Conservation (phyloP, 2,797 vertebrate species). For the Aphelocoma californica region DNA sequence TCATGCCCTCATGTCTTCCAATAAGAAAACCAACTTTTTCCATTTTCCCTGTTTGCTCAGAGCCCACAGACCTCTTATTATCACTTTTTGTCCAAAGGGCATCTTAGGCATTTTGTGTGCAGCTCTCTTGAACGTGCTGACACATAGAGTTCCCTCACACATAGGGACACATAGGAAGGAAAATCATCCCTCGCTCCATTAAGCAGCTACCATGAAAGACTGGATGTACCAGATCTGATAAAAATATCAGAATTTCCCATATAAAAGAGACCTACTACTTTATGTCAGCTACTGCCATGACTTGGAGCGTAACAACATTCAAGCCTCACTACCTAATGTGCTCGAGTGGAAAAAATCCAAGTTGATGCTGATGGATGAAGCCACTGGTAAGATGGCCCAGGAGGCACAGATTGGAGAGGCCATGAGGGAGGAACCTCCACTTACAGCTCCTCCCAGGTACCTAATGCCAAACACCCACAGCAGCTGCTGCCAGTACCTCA, state of each 20-base stretch:
- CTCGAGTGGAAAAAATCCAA: background rate
- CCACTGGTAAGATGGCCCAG: background rate
- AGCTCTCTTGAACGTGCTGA: background rate
- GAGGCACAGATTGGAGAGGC: background rate
- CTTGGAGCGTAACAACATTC: background rate
- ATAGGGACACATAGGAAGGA: background rate
- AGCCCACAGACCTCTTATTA: background rate
- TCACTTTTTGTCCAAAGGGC: background rate
- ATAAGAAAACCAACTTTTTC: background rate
- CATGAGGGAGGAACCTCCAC: background rate
- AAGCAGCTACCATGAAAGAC: background rate
- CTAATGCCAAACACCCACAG: background rate
- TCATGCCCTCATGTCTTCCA: background rate
- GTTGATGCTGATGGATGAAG: slow-evolving; percentile 12
- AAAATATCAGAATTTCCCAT: background rate
- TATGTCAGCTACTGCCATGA: background rate
- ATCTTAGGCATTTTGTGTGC: background rate
- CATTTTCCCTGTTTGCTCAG: background rate
- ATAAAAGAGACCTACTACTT: background rate
- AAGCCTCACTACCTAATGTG: background rate
- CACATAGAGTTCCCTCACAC: background rate
- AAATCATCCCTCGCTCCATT: background rate
- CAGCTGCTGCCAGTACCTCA: background rate
- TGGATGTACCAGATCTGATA: background rate
- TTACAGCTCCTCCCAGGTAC: background rate